Conservation (phyloP, 2,113 vertebrate species). For the Ahaetulla prasina region DNA sequence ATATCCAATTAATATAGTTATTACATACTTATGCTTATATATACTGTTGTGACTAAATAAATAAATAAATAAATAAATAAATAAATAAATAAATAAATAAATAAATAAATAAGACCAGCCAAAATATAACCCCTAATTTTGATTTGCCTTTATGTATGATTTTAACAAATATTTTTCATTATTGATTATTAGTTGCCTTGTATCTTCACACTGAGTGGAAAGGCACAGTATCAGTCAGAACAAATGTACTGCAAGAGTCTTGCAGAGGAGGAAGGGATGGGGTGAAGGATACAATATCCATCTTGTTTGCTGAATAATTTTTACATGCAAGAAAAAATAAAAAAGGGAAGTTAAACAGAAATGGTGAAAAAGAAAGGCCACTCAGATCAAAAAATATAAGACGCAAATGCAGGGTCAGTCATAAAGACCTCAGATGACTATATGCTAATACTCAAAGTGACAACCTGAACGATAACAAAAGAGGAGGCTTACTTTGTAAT, state of each 20-base stretch:
- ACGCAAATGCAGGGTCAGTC: neutral
- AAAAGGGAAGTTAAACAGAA: neutral
- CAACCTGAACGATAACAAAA: neutral
- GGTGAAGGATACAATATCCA: neutral
- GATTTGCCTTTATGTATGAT: neutral
- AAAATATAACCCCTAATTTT: neutral
- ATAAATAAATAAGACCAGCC: too few relatives aligned
- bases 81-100: too few relatives aligned
- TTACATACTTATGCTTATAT: too few relatives aligned
- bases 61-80: too few relatives aligned
- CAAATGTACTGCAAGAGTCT: neutral
- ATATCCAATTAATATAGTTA: too few relatives aligned
- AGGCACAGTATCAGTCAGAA: neutral
- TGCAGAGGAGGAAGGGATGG: neutral
- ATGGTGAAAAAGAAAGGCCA: neutral
- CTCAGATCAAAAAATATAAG: neutral
- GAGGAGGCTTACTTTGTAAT: slow-evolving; percentile 55
- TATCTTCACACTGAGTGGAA: neutral
- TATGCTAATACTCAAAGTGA: neutral
- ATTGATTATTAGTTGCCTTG: neutral
- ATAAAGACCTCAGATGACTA: neutral
- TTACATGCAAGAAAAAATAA: neutral
- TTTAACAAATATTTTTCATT: neutral
- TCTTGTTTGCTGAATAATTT: neutral
- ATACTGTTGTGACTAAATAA: too few relatives aligned